Evolutionary conservation across 2,113 vertebrate species (phyloP).

Genomic region (Phyllostomus discolor): DNA sequence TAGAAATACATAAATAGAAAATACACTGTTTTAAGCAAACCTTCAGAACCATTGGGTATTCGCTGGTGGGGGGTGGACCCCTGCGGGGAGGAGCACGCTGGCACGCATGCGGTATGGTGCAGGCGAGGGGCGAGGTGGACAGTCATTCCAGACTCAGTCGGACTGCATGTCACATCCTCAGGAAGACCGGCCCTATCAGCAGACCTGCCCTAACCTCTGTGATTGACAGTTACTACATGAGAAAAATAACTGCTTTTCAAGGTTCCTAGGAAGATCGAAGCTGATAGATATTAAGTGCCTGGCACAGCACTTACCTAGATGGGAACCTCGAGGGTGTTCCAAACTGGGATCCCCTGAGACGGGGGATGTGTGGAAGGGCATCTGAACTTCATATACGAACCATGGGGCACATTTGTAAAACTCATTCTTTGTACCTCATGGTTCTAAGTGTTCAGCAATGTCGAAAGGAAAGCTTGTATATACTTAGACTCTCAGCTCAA

Average conservation of each 20-base stretch:
- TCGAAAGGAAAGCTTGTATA: not conserved
- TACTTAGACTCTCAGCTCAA: not conserved
- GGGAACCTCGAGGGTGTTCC: not conserved
- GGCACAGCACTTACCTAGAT: not conserved
- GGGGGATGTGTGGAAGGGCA: not conserved
- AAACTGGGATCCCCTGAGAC: not conserved
- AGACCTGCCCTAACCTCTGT: not conserved
- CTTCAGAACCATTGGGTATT: not conserved
- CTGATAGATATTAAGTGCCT: not conserved
- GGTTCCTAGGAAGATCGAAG: not conserved
- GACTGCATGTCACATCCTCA: not conserved
- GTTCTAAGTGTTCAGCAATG: not conserved
- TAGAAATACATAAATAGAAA: slow-evolving; percentile 61
- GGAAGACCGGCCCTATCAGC: not conserved
- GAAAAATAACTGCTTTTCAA: not conserved
- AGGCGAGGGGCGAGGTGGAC: not conserved
- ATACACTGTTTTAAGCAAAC: not conserved
- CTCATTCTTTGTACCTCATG: not conserved
- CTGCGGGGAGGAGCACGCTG: not conserved
- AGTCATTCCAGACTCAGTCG: not conserved
- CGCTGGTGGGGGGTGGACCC: not conserved
- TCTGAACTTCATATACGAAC: not conserved
- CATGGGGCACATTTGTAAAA: not conserved
- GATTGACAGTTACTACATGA: not conserved
- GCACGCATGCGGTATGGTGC: not conserved